phyloP scores from a whole-genome alignment of 2,797 vertebrate species.

The Trachops cirrhosus region DNA sequence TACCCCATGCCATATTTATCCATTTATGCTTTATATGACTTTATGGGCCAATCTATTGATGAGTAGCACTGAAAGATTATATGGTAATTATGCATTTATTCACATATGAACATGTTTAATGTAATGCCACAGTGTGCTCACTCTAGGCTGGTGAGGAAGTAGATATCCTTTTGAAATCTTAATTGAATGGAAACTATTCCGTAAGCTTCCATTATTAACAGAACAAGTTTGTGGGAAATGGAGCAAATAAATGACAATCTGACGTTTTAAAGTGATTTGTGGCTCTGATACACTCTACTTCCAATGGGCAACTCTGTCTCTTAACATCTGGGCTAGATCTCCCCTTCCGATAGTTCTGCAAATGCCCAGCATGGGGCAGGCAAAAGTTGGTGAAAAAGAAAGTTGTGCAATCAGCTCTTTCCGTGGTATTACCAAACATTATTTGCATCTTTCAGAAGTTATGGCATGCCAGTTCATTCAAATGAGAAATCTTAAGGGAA shows the following conservation, averaged over 20 bases:
- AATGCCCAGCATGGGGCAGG: not conserved
- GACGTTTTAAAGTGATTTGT: not conserved
- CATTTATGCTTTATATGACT: not conserved
- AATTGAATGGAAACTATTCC: constrained; percentile 6
- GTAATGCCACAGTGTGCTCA: not conserved
- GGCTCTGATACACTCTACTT: not conserved
- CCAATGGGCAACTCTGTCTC: not conserved
- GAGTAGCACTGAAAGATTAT: not conserved
- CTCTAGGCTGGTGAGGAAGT: not conserved
- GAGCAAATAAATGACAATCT: constrained; percentile 77
- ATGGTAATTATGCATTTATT: not conserved
- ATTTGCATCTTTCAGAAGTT: not conserved
- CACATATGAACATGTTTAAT: not conserved
- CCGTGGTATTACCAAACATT: not conserved
- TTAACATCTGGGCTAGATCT: not conserved
- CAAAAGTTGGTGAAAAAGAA: not conserved
- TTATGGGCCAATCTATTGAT: not conserved
- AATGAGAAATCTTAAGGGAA: not conserved
- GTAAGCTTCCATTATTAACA: constrained; percentile 72
- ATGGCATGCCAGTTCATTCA: not conserved
- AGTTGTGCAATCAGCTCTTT: not conserved
- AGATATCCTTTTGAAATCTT: constrained; percentile 26
- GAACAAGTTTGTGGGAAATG: constrained; percentile 66
- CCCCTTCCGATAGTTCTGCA: not conserved
- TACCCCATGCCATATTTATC: not conserved